A percentile compares a stretch with the other conserved stretches of the same genome.
phyloP scores from a whole-genome alignment of 2,888 invertebrate genomes.

The Drosophila macrospina region DNA sequence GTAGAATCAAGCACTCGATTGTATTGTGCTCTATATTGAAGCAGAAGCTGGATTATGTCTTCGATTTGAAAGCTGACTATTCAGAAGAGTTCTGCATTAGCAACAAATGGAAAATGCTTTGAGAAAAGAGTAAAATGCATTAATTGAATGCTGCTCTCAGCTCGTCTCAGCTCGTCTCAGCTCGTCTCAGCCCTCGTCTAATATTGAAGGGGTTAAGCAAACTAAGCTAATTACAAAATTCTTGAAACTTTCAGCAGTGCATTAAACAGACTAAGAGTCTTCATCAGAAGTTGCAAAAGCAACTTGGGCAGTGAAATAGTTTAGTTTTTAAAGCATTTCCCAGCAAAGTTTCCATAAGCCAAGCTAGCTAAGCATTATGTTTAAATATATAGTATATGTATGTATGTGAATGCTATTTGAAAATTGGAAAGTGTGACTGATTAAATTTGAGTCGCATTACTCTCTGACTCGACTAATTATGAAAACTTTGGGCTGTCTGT shows the following conservation, averaged over 20 bases:
- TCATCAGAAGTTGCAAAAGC: neutral
- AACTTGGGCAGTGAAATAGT: neutral
- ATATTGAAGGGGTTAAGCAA: constrained; percentile 23
- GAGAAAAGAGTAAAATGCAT: too few species aligned
- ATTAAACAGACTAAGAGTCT: neutral
- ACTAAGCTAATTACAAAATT: constrained; percentile 53
- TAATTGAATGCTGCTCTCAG: neutral
- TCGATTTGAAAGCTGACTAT: too few species aligned
- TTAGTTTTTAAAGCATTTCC: neutral
- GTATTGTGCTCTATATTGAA: too few species aligned
- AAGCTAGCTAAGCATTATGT: neutral
- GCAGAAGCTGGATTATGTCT: too few species aligned
- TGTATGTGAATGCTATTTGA: constrained; percentile 1
- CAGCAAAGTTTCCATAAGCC: neutral
- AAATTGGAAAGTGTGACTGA: neutral
- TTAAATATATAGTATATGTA: neutral
- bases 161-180: too few species aligned
- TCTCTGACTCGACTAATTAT: constrained; percentile 48
- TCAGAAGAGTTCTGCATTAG: too few species aligned
- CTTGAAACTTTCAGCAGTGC: constrained; percentile 34
- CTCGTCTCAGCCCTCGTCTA: too few species aligned
- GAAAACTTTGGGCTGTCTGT: constrained; percentile 45
- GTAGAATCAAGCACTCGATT: neutral
- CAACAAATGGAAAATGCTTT: too few species aligned
- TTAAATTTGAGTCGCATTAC: constrained; percentile 5